phyloP scores from a whole-genome alignment of 2,113 vertebrate species.

The Rhinichthys klamathensis region DNA sequence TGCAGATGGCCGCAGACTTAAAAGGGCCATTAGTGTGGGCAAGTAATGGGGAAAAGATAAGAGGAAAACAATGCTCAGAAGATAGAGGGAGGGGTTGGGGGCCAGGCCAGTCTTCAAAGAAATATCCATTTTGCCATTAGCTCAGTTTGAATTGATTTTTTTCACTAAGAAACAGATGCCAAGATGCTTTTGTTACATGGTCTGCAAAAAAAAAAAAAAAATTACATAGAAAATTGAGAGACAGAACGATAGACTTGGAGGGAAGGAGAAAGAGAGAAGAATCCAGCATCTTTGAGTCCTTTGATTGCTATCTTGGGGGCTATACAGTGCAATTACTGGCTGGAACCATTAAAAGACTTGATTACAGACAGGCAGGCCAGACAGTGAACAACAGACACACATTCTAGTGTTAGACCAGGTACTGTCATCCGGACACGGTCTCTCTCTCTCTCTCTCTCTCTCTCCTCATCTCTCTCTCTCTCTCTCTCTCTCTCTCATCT shows the following conservation, averaged over 20 bases:
- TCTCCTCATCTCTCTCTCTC: no score
- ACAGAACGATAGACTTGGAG: conserved; percentile 48
- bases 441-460: conserved; percentile 23
- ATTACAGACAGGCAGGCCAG: conserved; percentile 76
- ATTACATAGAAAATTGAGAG: conserved; percentile 49
- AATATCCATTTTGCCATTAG: conserved; percentile 79
- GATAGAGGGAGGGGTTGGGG: conserved; percentile 31
- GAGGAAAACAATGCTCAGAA: conserved; percentile 70
- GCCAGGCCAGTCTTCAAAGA: conserved; percentile 74
- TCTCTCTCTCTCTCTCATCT: not conserved
- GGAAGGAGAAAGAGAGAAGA: conserved; percentile 58
- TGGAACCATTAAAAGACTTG: conserved; percentile 82
- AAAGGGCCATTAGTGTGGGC: conserved; percentile 76
- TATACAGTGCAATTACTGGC: conserved; percentile 84
- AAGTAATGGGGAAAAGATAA: conserved; percentile 80
- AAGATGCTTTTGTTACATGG: conserved; percentile 68
- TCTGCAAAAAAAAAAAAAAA: conserved; percentile 63
- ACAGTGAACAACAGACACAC: conserved; percentile 64
- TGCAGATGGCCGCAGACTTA: conserved; percentile 76
- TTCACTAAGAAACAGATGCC: conserved; percentile 71
- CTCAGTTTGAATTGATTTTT: conserved; percentile 75
- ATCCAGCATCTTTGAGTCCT: conserved; percentile 77
- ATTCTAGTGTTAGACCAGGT: conserved; percentile 60
- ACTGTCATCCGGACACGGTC: conserved; percentile 62
- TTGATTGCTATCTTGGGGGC: conserved; percentile 89